Evolutionary conservation across 2,888 invertebrate genomes (phyloP).

Genomic region (Netelia virgata): DNA sequence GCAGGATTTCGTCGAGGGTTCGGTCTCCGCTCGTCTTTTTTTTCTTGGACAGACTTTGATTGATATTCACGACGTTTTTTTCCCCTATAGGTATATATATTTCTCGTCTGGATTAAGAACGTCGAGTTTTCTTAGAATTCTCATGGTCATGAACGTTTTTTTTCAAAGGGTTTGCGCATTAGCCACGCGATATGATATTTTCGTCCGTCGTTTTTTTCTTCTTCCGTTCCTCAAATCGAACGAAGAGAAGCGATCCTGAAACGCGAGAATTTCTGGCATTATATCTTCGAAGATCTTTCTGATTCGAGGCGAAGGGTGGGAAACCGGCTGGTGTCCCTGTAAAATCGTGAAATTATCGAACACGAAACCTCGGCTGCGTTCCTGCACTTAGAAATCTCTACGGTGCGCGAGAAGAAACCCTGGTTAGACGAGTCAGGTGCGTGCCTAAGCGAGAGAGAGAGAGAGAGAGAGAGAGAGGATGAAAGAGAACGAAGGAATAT

Average conservation of each 20-base stretch:
- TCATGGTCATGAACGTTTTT: neutral
- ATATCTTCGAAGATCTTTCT: conserved; percentile 54
- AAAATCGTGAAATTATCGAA: conserved; percentile 58
- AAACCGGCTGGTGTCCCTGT: conserved; percentile 21
- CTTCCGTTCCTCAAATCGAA: neutral
- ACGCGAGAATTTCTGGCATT: conserved; percentile 54
- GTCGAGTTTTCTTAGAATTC: conserved; percentile 38
- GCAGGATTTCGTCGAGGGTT: conserved; percentile 41
- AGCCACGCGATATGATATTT: neutral
- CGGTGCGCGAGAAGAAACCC: conserved; percentile 39
- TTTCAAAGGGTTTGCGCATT: neutral
- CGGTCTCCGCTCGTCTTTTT: conserved; percentile 29
- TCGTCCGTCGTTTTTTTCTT: neutral
- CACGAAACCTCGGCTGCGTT: conserved; percentile 52
- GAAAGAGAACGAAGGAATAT: neutral
- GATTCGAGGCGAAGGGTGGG: conserved; percentile 8
- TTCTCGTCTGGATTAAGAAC: conserved; percentile 29
- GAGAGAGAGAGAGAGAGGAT: conserved; percentile 39
- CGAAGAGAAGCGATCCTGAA: neutral
- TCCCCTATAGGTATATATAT: conserved; percentile 5
- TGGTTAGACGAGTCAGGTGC: conserved; percentile 14
- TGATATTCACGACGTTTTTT: conserved; percentile 39
- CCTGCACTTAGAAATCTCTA: conserved; percentile 52
- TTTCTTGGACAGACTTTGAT: conserved; percentile 46
- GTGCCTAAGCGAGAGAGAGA: conserved; percentile 13